Base-by-base conservation (phyloP, 35 echinoderm and acorn worm genomes). In the Lytechinus pictus region DNA sequence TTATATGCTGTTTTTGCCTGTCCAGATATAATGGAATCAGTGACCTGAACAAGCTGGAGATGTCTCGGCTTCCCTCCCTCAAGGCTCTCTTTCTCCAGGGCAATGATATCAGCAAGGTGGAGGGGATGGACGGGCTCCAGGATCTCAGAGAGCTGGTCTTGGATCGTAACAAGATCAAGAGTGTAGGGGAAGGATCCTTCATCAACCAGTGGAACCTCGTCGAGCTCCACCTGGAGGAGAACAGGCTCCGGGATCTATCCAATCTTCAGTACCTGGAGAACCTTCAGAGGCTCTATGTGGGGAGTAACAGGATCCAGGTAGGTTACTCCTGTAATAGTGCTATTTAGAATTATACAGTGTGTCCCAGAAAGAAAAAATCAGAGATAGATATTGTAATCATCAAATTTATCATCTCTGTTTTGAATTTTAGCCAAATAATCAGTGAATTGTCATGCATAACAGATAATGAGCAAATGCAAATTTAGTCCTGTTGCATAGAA, bases 191-290 rank as follows among this genome's bases (percentile, higher is more conserved):
- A 54, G 95, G 95, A 58, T 99, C 98, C 86, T 98, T 99, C 89
- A 95, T 99, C 61, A 99, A 99, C 91, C 98, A 99, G 95, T 99
- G 98, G 97, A 99, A 98, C 92, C 95, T 99, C 53, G 98, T 99
- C 27, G 98, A 99, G 95, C 96, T 99, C 61, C 98, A 99, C 95
- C 95, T 99, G 91, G 98, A 99, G 87, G 98, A 99, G 92, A 99
- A 99, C 27, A 89, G 98, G 95, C 94, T 99, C 16, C 55, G 98
- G 66, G 97, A 99, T 71, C 95, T 99, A 8, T 97, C 98, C 29
- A 86, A 99, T 56, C 87, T 99, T 79, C 96, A 98, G 58, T 97
- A 96, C 91, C 94, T 99, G 79, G 98, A 99, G 88, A 98, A 99
- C 60, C 97, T 99, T 12, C 98, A 99, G 89, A 94, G 98, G 86